Percentiles rank a stretch among this genome's conserved stretches.
Evolutionary conservation across 1,140 invertebrate species (phyloP).

Genomic region (Steinernema khuongi): DNA sequence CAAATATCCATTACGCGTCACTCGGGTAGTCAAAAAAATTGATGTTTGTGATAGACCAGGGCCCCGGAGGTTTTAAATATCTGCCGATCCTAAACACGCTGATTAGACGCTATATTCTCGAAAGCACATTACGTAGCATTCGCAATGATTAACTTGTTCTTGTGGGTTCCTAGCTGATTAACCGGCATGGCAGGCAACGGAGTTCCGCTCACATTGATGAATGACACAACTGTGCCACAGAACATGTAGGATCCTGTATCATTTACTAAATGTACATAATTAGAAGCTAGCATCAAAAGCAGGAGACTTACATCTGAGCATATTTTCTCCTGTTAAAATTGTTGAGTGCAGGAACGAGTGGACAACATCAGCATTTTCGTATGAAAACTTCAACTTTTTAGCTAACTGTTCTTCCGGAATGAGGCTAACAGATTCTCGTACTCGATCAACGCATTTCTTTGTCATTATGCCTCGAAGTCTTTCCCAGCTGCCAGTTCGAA

Average conservation of each 20-base stretch:
- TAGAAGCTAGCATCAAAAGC: background rate
- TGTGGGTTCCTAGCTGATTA: background rate
- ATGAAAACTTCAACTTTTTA: background rate
- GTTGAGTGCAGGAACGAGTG: conserved; percentile 4
- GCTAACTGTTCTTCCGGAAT: background rate
- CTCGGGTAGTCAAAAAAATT: background rate
- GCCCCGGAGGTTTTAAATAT: background rate
- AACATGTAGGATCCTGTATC: background rate
- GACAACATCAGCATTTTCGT: background rate
- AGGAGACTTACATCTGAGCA: background rate
- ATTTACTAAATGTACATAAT: background rate
- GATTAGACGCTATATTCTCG: background rate
- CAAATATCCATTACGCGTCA: background rate
- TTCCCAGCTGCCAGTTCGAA: background rate
- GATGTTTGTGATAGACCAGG: background rate
- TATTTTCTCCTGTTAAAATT: background rate
- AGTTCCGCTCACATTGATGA: background rate
- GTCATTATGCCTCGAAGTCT: background rate
- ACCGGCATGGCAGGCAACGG: background rate
- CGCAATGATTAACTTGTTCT: background rate
- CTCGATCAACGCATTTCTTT: background rate
- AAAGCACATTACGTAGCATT: background rate
- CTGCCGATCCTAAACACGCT: background rate
- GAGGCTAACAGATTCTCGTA: background rate
- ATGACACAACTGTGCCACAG: background rate